Evolutionary conservation across 2,888 invertebrate genomes (phyloP), one percentile per base, ranked within the genome.

Genomic region (Pachycephus smyrnensis): DNA sequence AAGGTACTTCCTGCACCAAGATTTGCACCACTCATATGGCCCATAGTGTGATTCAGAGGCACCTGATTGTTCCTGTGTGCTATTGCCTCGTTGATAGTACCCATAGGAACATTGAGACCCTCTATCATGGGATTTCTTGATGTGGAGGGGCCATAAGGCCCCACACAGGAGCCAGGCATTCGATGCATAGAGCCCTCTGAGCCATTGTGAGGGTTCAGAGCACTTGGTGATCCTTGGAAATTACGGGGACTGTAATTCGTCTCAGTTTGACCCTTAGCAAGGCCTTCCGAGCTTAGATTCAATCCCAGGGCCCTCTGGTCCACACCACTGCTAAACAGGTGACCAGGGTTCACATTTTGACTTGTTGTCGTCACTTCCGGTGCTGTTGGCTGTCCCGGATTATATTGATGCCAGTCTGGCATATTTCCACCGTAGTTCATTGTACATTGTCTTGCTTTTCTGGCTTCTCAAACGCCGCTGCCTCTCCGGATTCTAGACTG

Each of bases 371-470:
- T 80, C 75, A 80, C 83, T 71, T 90, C 88, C 71, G 85, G 81
- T 73, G 86, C 86, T 81, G 85, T 85, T 82, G 88, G 84, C 83
- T 88, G 89, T 75, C 87, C 80, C 77, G 88, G 84, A 85, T 89
- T 90, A 87, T 89, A 91, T 81, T 91, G 91, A 87, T 91, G 91
- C 91, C 91, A 91, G 86, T 91, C 91, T 85, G 91, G 90, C 89
- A 91, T 88, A 82, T 88, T 91, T 84, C 88, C 89, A 85, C 86
- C 80, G 90, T 90, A 90, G 89, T 89, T 91, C 91, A 91, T 91
- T 90, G 91, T 90, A 89, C 91, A 91, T 91, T 76, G 76, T 79
- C 74, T 76, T 40, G 76, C 78, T 73, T 74, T 36, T 23, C 35
- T 30, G 36, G 36, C 33, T 37, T 36, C 71, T 71, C 71, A 71